Percentiles rank a stretch among this genome's conserved stretches.
These are phyloP conservation scores for Gouania willdenowi DNA, from an alignment of 2,797 vertebrate genomes.

Conservation along the genomic window DNA sequence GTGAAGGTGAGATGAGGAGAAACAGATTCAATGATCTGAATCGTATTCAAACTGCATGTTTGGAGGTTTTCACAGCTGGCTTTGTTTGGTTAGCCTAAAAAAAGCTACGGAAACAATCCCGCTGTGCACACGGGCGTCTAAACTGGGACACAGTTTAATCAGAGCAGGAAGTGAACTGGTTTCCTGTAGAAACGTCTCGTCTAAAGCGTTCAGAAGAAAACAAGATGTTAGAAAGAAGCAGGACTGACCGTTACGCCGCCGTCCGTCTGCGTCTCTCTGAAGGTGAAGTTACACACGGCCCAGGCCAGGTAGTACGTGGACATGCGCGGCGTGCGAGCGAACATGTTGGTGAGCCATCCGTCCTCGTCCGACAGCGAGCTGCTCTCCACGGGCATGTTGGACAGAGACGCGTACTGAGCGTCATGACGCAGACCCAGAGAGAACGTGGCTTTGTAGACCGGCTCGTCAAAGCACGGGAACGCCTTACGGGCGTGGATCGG, in stretches of 20 bases:
- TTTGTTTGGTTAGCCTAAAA: no score
- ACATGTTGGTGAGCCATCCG: conserved; percentile 84
- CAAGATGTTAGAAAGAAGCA: no score
- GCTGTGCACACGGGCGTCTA: no score
- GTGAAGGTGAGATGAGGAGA: no score
- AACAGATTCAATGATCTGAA: no score
- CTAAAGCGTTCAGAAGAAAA: no score
- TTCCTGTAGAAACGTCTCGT: no score
- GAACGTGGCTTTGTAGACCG: conserved; percentile 91
- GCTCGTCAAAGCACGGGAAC: conserved; percentile 76
- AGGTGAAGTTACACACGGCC: conserved; percentile 93
- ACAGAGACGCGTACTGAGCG: conserved; percentile 84
- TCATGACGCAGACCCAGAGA: conserved; percentile 86
- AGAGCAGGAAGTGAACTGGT: no score
- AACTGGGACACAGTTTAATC: no score
- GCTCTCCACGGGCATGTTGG: conserved; percentile 89
- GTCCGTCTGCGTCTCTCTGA: conserved; percentile 80
- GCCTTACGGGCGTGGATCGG: conserved; percentile 90
- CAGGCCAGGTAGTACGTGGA: conserved; percentile 92
- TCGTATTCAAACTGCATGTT: no score
- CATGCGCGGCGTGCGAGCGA: conserved; percentile 89
- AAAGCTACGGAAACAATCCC: no score
- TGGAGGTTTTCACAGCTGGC: no score
- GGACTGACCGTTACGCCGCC: conserved; percentile 83
- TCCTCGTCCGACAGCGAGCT: conserved; percentile 78